These are phyloP conservation scores for Mylabris phalerata DNA, from an alignment of 1,140 invertebrate genomes.

Conservation along the genomic window DNA sequence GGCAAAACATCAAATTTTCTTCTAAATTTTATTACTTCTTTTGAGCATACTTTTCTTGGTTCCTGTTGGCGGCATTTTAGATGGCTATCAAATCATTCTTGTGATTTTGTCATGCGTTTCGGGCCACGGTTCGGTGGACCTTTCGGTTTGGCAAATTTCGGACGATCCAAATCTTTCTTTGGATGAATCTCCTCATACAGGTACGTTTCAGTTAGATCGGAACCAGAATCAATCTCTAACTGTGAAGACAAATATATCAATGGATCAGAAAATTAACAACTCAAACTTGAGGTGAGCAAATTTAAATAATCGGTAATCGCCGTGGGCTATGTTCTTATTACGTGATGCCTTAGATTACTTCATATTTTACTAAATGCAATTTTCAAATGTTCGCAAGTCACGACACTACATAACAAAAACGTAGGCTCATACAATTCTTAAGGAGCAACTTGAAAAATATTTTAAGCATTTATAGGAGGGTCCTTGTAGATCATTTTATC, in stretches of 20 bases:
- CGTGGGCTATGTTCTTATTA: too few species aligned
- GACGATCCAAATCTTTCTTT: slow-evolving; percentile 80
- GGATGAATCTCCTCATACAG: slow-evolving; percentile 92
- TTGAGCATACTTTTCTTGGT: neutral
- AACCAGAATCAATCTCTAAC: slow-evolving; percentile 87
- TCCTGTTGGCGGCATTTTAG: neutral
- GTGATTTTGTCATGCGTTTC: slow-evolving; percentile 75
- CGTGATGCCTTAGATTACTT: neutral
- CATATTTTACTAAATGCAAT: neutral
- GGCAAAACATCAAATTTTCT: too few species aligned
- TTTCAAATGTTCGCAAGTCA: too few species aligned
- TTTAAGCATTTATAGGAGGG: too few species aligned
- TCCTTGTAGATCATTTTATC: too few species aligned
- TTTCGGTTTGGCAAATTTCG: slow-evolving; percentile 92
- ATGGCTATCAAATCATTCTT: slow-evolving; percentile 1
- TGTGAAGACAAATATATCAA: slow-evolving; percentile 43
- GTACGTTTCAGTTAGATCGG: slow-evolving; percentile 83
- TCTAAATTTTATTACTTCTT: neutral
- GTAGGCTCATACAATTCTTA: too few species aligned
- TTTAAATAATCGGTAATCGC: too few species aligned
- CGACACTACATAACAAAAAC: too few species aligned
- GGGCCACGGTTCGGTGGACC: slow-evolving; percentile 87
- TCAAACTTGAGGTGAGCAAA: too few species aligned
- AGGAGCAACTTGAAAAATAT: too few species aligned
- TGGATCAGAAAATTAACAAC: too few species aligned